Evolutionary conservation across 2,797 vertebrate species (phyloP).

Genomic region (Mus minutoides): DNA sequence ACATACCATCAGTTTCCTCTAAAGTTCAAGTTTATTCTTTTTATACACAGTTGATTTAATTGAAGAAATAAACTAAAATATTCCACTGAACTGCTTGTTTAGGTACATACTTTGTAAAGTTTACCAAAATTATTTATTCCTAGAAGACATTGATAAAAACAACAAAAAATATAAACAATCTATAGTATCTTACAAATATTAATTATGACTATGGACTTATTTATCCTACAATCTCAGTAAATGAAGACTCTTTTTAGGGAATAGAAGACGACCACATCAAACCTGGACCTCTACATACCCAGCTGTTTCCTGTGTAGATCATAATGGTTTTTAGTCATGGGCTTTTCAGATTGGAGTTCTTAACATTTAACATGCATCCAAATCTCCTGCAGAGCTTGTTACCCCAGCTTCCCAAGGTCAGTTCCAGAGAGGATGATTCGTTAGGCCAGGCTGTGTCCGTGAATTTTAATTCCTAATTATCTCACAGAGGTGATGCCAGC

Average conservation of each 20-base stretch:
- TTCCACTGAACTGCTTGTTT: neutral
- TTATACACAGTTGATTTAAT: constrained; percentile 14
- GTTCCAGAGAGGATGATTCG: constrained; percentile 26
- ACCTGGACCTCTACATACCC: neutral
- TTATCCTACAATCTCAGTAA: constrained; percentile 4
- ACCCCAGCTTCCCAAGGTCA: constrained; percentile 1
- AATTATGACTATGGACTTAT: neutral
- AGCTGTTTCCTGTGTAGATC: constrained; percentile 58
- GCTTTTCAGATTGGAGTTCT: constrained; percentile 15
- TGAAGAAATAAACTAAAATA: constrained; percentile 37
- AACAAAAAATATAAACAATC: neutral
- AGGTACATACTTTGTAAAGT: neutral
- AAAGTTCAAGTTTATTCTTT: constrained; percentile 61
- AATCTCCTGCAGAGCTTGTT: constrained; percentile 28
- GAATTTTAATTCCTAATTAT: constrained; percentile 49
- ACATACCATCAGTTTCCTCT: constrained; percentile 36
- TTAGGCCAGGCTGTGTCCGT: neutral
- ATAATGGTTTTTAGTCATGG: neutral
- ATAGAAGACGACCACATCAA: neutral
- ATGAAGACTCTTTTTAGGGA: neutral
- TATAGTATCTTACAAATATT: neutral
- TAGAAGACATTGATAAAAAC: constrained; percentile 29
- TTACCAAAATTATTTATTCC: constrained; percentile 37
- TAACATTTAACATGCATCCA: neutral
- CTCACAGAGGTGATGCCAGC: neutral